phyloP scores from a whole-genome alignment of 2,113 vertebrate genomes.

The Myotis brandtii region DNA sequence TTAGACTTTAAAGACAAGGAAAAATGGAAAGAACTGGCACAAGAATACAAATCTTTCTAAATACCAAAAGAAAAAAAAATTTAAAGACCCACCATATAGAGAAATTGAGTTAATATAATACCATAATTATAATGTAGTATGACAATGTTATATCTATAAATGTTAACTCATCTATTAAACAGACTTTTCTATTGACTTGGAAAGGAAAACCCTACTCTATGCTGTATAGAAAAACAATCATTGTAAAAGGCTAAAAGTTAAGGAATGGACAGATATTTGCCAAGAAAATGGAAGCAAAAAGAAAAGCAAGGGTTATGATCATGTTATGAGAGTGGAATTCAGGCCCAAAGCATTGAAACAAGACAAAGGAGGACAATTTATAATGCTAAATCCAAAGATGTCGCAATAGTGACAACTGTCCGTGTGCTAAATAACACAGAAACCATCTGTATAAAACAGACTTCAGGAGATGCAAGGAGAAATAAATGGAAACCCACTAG shows the following conservation, averaged over 20 bases:
- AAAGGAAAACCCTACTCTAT: conserved; percentile 2
- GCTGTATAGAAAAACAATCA: neutral
- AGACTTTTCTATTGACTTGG: neutral
- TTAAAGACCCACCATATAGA: neutral
- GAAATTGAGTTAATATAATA: neutral
- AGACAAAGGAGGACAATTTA: neutral
- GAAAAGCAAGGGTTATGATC: neutral
- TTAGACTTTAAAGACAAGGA: conserved; percentile 15
- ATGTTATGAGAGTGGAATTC: neutral
- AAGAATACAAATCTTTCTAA: conserved; percentile 33
- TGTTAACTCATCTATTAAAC: conserved; percentile 1
- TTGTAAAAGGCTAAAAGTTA: conserved; percentile 38
- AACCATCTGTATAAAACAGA: neutral
- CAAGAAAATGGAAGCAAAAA: conserved; percentile 30
- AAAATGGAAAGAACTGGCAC: neutral
- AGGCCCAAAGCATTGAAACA: neutral
- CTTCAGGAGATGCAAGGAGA: neutral
- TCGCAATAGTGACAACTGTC: neutral
- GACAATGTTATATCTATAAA: neutral
- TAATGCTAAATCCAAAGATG: neutral
- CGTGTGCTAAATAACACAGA: neutral
- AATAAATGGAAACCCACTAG: neutral
- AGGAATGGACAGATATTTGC: neutral
- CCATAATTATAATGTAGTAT: neutral
- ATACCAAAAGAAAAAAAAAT: neutral